Conservation (phyloP, 2,797 vertebrate genomes). For the Chanos chanos region DNA sequence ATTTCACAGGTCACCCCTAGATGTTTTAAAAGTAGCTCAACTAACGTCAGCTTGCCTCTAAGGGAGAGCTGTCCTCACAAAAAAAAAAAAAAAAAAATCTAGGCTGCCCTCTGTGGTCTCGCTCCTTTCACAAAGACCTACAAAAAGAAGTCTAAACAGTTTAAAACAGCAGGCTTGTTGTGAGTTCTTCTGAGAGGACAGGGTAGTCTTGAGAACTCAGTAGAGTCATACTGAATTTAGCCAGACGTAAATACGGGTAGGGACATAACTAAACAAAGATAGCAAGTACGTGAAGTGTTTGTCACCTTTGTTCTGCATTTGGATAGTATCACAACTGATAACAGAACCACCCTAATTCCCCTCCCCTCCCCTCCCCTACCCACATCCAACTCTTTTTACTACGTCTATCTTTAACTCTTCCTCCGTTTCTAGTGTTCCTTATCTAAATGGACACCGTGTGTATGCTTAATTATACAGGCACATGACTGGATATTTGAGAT, state of each 20-base stretch:
- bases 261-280: no score
- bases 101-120: conserved; percentile 35
- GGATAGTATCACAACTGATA: no score
- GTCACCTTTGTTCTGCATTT: no score
- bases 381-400: background rate
- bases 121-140: background rate
- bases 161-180: no score
- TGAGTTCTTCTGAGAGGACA: no score
- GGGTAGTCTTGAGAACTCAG: no score
- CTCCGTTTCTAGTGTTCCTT: background rate
- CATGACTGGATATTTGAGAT: conserved; percentile 6
- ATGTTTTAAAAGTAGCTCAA: conserved; percentile 56
- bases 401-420: background rate
- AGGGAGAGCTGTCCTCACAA: conserved; percentile 33
- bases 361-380: no score
- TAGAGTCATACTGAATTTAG: no score
- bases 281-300: no score
- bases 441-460: conserved; percentile 14
- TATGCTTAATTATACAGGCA: background rate
- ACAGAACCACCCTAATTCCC: no score
- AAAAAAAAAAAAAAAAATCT: conserved; percentile 47
- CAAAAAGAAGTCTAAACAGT: no score
- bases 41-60: conserved; percentile 41
- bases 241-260: no score
- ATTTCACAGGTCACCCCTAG: conserved; percentile 45